phyloP scores from a whole-genome alignment of 2,113 vertebrate genomes.

The Tragelaphus imberbis region DNA sequence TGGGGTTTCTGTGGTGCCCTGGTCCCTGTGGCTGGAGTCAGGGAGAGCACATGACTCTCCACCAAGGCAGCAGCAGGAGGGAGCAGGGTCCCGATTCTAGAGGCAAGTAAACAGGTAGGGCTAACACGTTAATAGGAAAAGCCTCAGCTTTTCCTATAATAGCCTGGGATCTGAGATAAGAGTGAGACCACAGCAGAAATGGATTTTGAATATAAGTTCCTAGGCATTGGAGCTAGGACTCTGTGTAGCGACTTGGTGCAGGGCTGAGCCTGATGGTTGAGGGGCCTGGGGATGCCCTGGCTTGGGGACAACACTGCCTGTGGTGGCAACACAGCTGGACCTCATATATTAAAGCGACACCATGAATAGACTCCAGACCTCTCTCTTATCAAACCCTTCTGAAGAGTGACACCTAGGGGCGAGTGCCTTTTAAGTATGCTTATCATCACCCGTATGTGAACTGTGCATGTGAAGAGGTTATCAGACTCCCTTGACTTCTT shows the following conservation, averaged over 20 bases:
- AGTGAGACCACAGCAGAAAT: background rate
- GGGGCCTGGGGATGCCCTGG: background rate
- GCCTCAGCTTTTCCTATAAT: background rate
- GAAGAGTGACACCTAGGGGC: conserved; percentile 64
- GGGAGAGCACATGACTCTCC: background rate
- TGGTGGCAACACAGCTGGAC: background rate
- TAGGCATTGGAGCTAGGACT: background rate
- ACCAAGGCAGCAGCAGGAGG: background rate
- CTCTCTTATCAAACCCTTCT: background rate
- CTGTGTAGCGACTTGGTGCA: background rate
- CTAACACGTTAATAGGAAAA: background rate
- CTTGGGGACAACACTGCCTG: background rate
- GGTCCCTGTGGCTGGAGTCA: background rate
- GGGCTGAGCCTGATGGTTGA: background rate
- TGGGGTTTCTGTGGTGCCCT: background rate
- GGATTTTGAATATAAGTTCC: background rate
- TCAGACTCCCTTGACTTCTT: background rate
- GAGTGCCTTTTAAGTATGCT: background rate
- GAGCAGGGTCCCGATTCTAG: too few relatives aligned
- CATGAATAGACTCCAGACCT: background rate
- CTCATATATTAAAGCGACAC: background rate
- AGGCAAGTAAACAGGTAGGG: background rate
- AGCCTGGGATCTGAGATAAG: background rate
- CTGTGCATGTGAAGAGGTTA: background rate
- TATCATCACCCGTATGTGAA: background rate